Evolutionary conservation across 1,140 invertebrate species (phyloP).

Genomic region (Drosophila parabipectinata): DNA sequence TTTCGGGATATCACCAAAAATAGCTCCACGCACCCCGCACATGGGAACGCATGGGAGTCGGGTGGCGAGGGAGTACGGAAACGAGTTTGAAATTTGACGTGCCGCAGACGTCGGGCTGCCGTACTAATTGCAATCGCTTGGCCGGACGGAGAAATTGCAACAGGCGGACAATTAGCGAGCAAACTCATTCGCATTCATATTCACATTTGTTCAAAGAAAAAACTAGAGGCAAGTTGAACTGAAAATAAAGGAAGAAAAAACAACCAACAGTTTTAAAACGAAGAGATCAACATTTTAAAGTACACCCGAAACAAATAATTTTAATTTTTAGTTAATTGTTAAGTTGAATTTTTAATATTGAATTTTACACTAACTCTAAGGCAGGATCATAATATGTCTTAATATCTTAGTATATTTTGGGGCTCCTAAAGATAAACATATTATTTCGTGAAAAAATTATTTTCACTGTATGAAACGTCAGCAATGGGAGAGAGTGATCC

Average conservation of each 20-base stretch:
- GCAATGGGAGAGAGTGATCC: slow-evolving; percentile 16
- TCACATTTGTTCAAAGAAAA: slow-evolving; percentile 25
- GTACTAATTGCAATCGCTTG: slow-evolving; percentile 65
- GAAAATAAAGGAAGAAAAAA: slow-evolving; percentile 7
- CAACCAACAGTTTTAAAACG: slow-evolving; percentile 30
- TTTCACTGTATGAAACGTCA: slow-evolving; percentile 35
- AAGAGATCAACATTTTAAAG: slow-evolving; percentile 13
- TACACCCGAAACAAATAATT: neutral
- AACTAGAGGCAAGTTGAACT: slow-evolving; percentile 4
- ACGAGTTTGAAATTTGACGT: slow-evolving; percentile 64
- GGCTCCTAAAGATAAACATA: neutral
- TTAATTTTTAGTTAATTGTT: neutral
- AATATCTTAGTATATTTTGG: too few species aligned
- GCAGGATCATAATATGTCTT: too few species aligned
- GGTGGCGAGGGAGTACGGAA: neutral
- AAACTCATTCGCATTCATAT: slow-evolving; percentile 35
- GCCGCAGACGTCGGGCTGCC: slow-evolving; percentile 56
- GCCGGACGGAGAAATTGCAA: slow-evolving; percentile 43
- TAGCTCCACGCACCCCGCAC: slow-evolving; percentile 53
- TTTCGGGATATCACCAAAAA: slow-evolving; percentile 44
- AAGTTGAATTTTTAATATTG: too few species aligned
- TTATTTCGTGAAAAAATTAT: neutral
- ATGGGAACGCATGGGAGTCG: slow-evolving; percentile 10
- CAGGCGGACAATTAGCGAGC: slow-evolving; percentile 49
- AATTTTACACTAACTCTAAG: too few species aligned